Percentiles rank a stretch among this genome's conserved stretches.
Evolutionary conservation across 37 sponge, comb jelly and placozoan genomes (phyloP).

Genomic region (Ephydatia muelleri): DNA sequence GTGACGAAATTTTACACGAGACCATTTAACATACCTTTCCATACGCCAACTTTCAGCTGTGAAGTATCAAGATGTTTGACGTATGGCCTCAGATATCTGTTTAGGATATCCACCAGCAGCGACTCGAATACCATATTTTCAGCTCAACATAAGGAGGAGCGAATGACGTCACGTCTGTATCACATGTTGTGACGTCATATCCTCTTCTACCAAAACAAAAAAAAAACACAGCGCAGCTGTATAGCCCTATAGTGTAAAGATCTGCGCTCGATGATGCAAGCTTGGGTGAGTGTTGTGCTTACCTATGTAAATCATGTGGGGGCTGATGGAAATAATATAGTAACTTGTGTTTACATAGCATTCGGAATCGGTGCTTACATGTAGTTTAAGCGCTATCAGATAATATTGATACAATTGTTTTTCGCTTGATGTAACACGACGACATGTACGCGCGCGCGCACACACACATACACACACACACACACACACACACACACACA

Average conservation of each 20-base stretch:
- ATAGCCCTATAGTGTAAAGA: neutral
- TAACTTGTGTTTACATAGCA: no score
- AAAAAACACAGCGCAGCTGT: neutral
- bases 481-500: neutral
- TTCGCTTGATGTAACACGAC: no score
- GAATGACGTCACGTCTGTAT: neutral
- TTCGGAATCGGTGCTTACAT: no score
- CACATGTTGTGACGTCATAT: neutral
- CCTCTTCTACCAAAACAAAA: neutral
- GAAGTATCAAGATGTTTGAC: constrained; percentile 85
- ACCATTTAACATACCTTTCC: constrained; percentile 65
- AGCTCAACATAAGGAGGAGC: neutral
- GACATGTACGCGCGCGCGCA: neutral
- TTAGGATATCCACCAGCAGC: constrained; percentile 76
- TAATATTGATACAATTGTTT: no score
- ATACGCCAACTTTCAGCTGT: constrained; percentile 81
- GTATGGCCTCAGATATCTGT: constrained; percentile 85
- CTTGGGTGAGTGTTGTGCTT: neutral
- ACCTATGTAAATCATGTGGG: no score
- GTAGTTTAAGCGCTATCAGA: no score
- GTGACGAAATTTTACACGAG: neutral
- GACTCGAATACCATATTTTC: constrained; percentile 85
- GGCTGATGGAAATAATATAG: no score
- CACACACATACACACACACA: neutral
- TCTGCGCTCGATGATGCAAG: neutral